phyloP scores from a whole-genome alignment of 2,888 invertebrate genomes.

The Sceliomorpha sp. region DNA sequence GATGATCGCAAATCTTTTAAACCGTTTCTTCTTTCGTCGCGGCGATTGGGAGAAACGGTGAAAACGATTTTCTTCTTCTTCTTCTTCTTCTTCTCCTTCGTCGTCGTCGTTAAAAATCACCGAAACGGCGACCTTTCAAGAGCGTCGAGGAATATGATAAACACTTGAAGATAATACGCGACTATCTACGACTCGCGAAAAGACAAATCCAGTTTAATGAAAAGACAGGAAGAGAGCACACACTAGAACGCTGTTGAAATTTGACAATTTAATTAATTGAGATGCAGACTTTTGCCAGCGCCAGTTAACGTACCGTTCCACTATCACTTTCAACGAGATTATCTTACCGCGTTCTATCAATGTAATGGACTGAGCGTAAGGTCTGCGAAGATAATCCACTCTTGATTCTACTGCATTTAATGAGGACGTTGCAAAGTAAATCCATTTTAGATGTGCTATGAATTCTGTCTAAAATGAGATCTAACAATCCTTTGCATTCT shows the following conservation, averaged over 20 bases:
- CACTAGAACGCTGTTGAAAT: conserved; percentile 37
- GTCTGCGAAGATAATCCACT: conserved; percentile 53
- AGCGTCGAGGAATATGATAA: no score
- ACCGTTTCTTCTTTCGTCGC: conserved; percentile 4
- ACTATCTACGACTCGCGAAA: no score
- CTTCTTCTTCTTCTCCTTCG: no score
- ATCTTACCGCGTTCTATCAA: conserved; percentile 56
- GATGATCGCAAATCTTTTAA: conserved; percentile 24
- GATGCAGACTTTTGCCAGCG: conserved; percentile 43
- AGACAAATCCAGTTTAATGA: no score
- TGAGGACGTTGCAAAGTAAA: conserved; percentile 52
- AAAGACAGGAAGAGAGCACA: conserved; percentile 9
- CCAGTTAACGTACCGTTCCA: conserved; percentile 47
- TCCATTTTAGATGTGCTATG: conserved; percentile 51
- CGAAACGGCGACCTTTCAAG: no score
- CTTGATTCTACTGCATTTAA: conserved; percentile 55
- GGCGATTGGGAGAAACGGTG: no score
- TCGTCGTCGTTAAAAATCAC: not conserved
- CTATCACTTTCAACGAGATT: conserved; percentile 50
- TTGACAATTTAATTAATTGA: conserved; percentile 49
- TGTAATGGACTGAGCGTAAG: conserved; percentile 54
- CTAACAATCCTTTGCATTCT: conserved; percentile 47
- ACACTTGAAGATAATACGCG: no score
- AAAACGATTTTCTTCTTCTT: not conserved
- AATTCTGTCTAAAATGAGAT: conserved; percentile 52